Conservation (phyloP, 2,888 invertebrate genomes). For the Eueremaeus valkanovi region DNA sequence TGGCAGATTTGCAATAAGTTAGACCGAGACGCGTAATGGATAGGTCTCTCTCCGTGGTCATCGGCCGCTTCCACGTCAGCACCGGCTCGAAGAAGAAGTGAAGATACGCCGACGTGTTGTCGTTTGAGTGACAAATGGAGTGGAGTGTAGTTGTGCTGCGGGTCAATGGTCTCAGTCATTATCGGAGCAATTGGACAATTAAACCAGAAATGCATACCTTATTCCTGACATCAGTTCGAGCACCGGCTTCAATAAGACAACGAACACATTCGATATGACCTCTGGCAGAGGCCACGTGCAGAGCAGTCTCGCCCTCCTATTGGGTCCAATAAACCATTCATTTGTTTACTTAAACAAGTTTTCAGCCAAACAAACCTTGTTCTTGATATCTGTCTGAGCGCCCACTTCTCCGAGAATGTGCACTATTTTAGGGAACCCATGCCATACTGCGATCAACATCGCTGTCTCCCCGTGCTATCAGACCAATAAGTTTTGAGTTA, state of each 20-base stretch:
- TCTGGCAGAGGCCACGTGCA: slow-evolving; percentile 57
- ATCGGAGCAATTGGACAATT: background rate
- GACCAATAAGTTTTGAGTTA: no score
- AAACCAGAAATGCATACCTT: slow-evolving; percentile 50
- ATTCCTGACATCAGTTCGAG: slow-evolving; percentile 56
- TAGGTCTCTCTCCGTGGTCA: slow-evolving; percentile 60
- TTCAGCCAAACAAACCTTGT: slow-evolving; percentile 50
- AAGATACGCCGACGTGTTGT: slow-evolving; percentile 59
- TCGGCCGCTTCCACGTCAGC: slow-evolving; percentile 58
- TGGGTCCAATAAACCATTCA: slow-evolving; percentile 40
- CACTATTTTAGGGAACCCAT: slow-evolving; percentile 55
- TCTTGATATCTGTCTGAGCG: slow-evolving; percentile 52
- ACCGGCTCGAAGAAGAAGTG: slow-evolving; percentile 61
- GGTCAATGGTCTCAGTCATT: slow-evolving; percentile 18
- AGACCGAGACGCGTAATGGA: slow-evolving; percentile 60
- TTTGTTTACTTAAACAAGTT: slow-evolving; percentile 18
- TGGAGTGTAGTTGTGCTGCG: slow-evolving; percentile 58
- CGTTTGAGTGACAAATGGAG: slow-evolving; percentile 61
- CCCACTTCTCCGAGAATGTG: slow-evolving; percentile 53
- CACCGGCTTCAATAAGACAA: slow-evolving; percentile 56
- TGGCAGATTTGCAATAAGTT: slow-evolving; percentile 60
- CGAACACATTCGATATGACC: slow-evolving; percentile 58
- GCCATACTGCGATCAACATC: slow-evolving; percentile 58
- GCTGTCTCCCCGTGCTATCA: slow-evolving; percentile 58
- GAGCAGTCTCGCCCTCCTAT: slow-evolving; percentile 58